Base-by-base conservation (phyloP, 1,140 invertebrate species). In the Meteorus sp. region DNA sequence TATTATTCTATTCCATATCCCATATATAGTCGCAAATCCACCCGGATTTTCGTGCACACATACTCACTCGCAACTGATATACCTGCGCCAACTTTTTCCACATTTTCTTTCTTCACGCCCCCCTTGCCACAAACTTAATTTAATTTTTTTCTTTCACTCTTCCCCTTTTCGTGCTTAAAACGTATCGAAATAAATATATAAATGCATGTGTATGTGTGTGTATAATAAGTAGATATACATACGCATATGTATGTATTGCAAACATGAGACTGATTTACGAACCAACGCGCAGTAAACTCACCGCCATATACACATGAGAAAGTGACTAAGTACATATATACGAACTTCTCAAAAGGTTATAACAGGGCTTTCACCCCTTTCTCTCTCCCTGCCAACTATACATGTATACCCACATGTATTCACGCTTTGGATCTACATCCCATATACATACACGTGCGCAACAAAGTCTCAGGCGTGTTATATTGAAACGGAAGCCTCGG, bases 401-500 rank as follows among this genome's bases (percentile, higher is more conserved):
- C n/a, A 9, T 45, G 23, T 48, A 29, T 22, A 48, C 31, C 13
- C 44, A 20, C 29, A 31, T 31, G n/a, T n/a, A n/a, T n/a, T n/a
- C n/a, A n/a, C n/a, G n/a, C n/a, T n/a, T n/a, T n/a, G n/a, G n/a
- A n/a, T n/a, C n/a, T n/a, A n/a, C n/a, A 31, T 5, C 45, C 45
- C 23, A 13, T 45, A 45, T 45, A 45, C 25, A 41, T n/a, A n/a
- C n/a, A n/a, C n/a, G n/a, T n/a, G n/a, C n/a, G n/a, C 17, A 22
- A 22, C 23, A 17, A 39, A 45, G 27, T 47, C 23, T 44, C n/a
- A 35, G 43, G 31, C 33, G 31, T 54, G 58, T 58, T 61, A 61
- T 57, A 63, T 68, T 63, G 63, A 66, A 67, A 67, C 60, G 47
- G 47, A 64, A 67, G 56, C 22, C 60, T 41, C 35, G 43, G 41